Evolutionary conservation across 2,888 invertebrate species (phyloP), one percentile per base, ranked within the genome.

Genomic region (Coenonympha arcania): DNA sequence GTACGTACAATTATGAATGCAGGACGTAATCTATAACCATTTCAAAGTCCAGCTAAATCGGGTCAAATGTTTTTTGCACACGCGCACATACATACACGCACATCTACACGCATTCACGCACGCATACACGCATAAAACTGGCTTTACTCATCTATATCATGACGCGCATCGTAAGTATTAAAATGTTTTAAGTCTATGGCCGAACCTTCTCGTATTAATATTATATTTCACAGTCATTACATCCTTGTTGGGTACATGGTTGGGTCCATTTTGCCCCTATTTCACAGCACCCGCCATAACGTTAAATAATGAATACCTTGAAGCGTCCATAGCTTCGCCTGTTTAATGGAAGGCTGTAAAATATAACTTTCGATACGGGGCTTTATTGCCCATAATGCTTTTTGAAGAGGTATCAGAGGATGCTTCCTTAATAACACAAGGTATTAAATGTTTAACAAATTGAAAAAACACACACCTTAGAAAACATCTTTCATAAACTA

Each of bases 291-390:
- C 39, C 24, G 22, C 22, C 15, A 39, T 39, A 39, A 39, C 15
- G 22, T 13, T 39, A 24, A 15, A 39, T 39, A 24, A 39, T 39
- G 24, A 24, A 39, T 24, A 15, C 15, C 13, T 22, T 24, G 39
- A 24, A 22, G 39, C 8, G 24, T 39, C 39, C 39, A 24, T 39
- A 39, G 13, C 39, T 24, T 8, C 24, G 9, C 24, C 22, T 39
- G 24, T 39, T 39, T 39, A 39, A 39, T 39, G 9, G 24, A 24
- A 39, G n/a, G 15, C 15, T 15, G 22, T 39, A 39, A 39, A 39
- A 39, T 39, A 24, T 22, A 39, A 22, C 15, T 24, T 39, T 39
- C 39, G 39, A 39, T 39, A 39, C 15, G 3, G 24, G 15, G 39
- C 39, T 22, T 39, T 39, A 39, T 39, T 13, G 15, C 22, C 15